Evolutionary conservation across 2,888 invertebrate species (phyloP), one percentile per base, ranked within the genome.

Genomic region (Hipparchia sbordonii): DNA sequence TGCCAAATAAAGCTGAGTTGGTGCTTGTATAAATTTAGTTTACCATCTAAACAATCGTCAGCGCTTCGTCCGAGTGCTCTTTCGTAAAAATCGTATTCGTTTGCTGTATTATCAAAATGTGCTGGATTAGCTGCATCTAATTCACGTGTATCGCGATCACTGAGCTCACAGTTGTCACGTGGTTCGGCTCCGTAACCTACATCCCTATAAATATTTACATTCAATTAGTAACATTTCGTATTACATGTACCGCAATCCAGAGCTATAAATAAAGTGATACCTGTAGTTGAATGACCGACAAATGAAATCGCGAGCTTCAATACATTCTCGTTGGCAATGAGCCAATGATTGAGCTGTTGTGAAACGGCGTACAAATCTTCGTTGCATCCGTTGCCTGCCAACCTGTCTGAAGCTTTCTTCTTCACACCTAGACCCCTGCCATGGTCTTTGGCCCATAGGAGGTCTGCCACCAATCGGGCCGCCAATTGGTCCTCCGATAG

Each of bases 211-310:
- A 81, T 75, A 13, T 69, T 23, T 65, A 9, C 63, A 52, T 39
- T 52, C 9, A 39, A 61, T 52, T 61, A 67, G 33, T 46, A 56
- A 12, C 57, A 13, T 45, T 56, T 67, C 6, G 2, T 33, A 60
- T 54, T 56, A 10, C 56, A 68, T 57, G 52, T 62, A 10, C 57
- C 8, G 46, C 60, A 48, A 59, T 63, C 13, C 51, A 51, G 46
- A 62, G 56, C 59, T 54, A 72, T 63, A 45, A 23, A 48, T 59
- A 70, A 70, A 70, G 76, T 76, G 74, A 77, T 90, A 97, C 96
- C 96, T 96, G 90, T 95, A 98, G 91, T 98, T 98, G 89, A 98
- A 98, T 54, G 98, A 97, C 85, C 97, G 95, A 83, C 98, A 98
- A 72, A 96, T 95, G 85, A 98, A 98, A 83, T 97, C 97, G 79